Percentiles rank a stretch among this genome's conserved stretches.
phyloP scores from a whole-genome alignment of 2,113 vertebrate genomes.

The Arizona elegans region DNA sequence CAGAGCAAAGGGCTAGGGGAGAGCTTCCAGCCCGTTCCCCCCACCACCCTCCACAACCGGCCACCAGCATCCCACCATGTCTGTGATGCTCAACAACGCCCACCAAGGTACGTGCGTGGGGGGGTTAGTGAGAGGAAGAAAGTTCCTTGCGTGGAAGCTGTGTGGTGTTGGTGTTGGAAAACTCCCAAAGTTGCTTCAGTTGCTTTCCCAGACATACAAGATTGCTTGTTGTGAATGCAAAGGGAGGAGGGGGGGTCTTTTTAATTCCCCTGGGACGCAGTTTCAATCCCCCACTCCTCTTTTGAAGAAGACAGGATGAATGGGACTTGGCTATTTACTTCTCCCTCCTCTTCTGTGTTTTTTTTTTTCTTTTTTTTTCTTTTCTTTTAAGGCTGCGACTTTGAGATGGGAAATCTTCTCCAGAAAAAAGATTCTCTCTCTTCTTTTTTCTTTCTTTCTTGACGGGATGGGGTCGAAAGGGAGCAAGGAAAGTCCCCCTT shows the following conservation, averaged over 20 bases:
- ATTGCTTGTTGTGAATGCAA: background rate
- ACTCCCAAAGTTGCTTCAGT: background rate
- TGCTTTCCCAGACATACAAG: background rate
- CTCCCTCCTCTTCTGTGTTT: background rate
- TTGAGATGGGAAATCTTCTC: background rate
- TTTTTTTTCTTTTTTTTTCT: too few species aligned
- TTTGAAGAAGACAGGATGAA: background rate
- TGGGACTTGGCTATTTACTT: background rate
- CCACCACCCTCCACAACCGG: background rate
- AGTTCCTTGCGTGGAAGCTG: background rate
- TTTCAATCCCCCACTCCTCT: background rate
- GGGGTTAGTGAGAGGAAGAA: background rate
- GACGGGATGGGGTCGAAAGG: background rate
- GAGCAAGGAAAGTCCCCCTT: background rate
- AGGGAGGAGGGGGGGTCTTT: background rate
- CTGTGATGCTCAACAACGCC: constrained; percentile 53
- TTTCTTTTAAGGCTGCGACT: background rate
- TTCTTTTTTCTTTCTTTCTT: background rate
- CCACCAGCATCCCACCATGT: constrained; percentile 28
- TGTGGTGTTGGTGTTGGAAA: background rate
- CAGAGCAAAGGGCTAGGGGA: background rate
- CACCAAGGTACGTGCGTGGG: constrained; percentile 49
- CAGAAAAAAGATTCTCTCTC: background rate
- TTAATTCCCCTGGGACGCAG: background rate
- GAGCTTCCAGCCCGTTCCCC: background rate